Base-by-base conservation (phyloP, 2,113 vertebrate genomes). In the Rafetus swinhoei region DNA sequence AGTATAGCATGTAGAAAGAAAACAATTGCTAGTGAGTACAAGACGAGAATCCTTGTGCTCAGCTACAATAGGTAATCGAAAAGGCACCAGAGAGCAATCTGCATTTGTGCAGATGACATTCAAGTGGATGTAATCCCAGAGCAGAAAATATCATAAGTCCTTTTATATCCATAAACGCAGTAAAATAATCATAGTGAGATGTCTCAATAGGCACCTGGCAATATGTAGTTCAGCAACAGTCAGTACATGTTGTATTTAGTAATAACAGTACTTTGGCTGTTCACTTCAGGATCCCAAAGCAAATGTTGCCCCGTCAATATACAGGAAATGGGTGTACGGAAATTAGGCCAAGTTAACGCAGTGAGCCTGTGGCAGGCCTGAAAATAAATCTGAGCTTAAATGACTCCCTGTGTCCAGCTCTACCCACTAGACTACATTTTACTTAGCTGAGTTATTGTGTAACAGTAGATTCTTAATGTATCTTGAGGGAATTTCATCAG, bases 81-180 rank as follows among this genome's bases (percentile, higher is more conserved):
- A 94, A 95, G 59, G 29, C 72, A n/a, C 59, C 83, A 87, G 59
- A 81, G 85, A 93, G 59, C 53, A 79, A 5, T 81, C 89, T 77
- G 32, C 59, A 27, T 53, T 80, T 15, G 56, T 50, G 72, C 59
- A 59, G 32, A 69, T 39, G 81, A 25, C 69, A 79, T 74, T 45
- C 52, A 83, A 69, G 27, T 29, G 7, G 60, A 15, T 39, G 45
- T 83, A 87, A 72, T 95, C n/a, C 82, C 79, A 32, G 13, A 87
- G 15, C 29, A 77, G 60, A 89, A 21, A 2, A 0, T 3, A 83
- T 9, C 1, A 80, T 9, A 15, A 82, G 74, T 74, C 29, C 35
- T 91, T 4, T 39, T 72, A 50, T 74, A 54, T 7, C 69, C 84
- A n/a, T 52, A 87, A 87, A 32, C 21, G 62, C 90, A 35, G 79